A percentile compares a stretch with the other conserved stretches of the same genome.
Conservation (phyloP, 1,140 invertebrate species). For the Apis florea region DNA sequence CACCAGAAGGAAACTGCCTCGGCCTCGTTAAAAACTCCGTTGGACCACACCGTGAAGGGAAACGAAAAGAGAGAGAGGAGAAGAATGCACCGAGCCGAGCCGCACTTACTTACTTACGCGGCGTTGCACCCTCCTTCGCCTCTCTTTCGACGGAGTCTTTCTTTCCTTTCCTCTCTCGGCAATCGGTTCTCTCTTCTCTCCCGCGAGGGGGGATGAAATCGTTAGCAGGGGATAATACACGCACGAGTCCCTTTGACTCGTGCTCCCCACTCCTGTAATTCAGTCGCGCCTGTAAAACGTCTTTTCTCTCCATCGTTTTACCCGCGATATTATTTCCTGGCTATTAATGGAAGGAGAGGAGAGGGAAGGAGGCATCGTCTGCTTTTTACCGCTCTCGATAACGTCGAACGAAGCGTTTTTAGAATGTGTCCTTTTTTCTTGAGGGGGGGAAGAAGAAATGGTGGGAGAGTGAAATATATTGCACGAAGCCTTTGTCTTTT, state of each 20-base stretch:
- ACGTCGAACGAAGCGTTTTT: too few species aligned
- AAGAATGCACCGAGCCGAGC: slow-evolving; percentile 48
- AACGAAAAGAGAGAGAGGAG: slow-evolving; percentile 9
- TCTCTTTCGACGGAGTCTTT: neutral
- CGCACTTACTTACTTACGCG: slow-evolving; percentile 40
- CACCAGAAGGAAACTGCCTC: neutral
- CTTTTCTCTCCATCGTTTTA: slow-evolving; percentile 24
- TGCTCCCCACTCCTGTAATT: slow-evolving; percentile 2
- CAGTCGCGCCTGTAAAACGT: slow-evolving; percentile 21
- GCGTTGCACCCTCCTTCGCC: slow-evolving; percentile 4
- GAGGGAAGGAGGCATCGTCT: neutral
- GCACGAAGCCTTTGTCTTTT: too few species aligned
- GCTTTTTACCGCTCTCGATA: neutral
- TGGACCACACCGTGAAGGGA: slow-evolving; percentile 49
- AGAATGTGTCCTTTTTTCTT: too few species aligned
- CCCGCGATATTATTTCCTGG: slow-evolving; percentile 3
- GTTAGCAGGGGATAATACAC: slow-evolving; percentile 33
- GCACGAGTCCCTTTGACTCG: slow-evolving; percentile 23
- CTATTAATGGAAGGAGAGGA: neutral
- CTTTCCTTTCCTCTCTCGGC: neutral
- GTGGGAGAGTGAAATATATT: too few species aligned
- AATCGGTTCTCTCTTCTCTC: neutral
- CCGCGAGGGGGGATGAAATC: slow-evolving; percentile 53
- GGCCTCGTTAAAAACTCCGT: slow-evolving; percentile 59
- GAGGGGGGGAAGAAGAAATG: too few species aligned